A percentile compares a stretch with the other conserved stretches of the same genome.
Evolutionary conservation across 2,113 vertebrate species (phyloP).

Genomic region (Cervus canadensis): DNA sequence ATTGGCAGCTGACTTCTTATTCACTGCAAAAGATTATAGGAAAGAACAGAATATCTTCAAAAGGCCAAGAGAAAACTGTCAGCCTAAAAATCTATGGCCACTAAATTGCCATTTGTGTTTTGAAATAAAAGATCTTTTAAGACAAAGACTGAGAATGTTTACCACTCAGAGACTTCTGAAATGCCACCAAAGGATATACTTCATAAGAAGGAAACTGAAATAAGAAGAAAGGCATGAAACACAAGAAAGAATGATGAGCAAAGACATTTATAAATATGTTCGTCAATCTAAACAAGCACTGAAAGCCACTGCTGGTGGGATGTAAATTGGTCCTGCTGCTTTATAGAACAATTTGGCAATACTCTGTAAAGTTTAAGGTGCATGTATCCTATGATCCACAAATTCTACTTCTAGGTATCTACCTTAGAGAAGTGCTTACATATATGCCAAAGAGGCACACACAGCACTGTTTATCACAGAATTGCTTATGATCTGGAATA

Average conservation of each 20-base stretch:
- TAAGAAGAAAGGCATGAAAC: background rate
- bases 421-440: background rate
- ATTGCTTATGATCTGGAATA: background rate
- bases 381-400: background rate
- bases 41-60: constrained; percentile 7
- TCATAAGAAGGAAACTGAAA: background rate
- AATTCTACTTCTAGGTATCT: background rate
- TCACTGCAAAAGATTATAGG: background rate
- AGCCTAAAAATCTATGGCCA: background rate
- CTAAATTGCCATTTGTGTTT: background rate
- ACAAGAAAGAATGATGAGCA: background rate
- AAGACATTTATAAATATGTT: background rate
- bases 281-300: background rate
- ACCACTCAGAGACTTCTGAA: background rate
- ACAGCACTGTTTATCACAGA: background rate
- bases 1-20: background rate
- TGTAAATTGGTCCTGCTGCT: background rate
- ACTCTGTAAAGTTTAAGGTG: background rate
- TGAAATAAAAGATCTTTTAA: constrained; percentile 12
- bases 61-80: background rate
- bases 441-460: background rate
- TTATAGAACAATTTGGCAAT: background rate
- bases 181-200: background rate
- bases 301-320: background rate
- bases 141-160: background rate